These are phyloP conservation scores for Hafferia zeledoni DNA, from an alignment of 2,797 vertebrate species.

Conservation along the genomic window DNA sequence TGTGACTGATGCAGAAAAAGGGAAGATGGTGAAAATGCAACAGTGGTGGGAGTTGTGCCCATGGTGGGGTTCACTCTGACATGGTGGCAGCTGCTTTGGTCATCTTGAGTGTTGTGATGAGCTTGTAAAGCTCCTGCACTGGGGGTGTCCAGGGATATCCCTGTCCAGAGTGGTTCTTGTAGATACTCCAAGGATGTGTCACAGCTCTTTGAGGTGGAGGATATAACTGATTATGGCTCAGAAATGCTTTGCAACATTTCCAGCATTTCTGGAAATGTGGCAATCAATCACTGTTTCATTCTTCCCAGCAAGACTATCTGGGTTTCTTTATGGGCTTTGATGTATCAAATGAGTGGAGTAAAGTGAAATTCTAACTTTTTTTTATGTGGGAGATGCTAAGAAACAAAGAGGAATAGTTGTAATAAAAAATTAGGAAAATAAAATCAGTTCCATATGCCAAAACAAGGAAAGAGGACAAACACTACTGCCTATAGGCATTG, in stretches of 20 bases:
- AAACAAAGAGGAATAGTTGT: not conserved
- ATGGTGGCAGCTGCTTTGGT: not conserved
- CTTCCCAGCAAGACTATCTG: not conserved
- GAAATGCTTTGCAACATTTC: not conserved
- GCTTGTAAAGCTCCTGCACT: not conserved
- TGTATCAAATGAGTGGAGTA: not conserved
- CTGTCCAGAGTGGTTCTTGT: not conserved
- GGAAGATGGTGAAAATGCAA: not conserved
- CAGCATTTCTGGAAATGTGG: not conserved
- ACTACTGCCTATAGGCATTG: rapidly evolving
- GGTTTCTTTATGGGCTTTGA: not conserved
- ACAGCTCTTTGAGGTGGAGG: not conserved
- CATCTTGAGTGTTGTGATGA: not conserved
- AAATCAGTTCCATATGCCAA: not conserved
- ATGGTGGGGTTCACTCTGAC: rapidly evolving
- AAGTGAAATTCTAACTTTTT: not conserved
- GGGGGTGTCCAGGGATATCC: not conserved
- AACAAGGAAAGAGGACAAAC: not conserved
- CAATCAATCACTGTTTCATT: not conserved
- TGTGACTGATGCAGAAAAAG: not conserved
- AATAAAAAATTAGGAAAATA: not conserved
- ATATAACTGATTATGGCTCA: not conserved
- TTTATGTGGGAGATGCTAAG: not conserved
- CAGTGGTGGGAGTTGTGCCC: not conserved
- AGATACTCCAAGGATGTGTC: not conserved